phyloP scores from a whole-genome alignment of 2,888 invertebrate species.

The Cordilura impudica region DNA sequence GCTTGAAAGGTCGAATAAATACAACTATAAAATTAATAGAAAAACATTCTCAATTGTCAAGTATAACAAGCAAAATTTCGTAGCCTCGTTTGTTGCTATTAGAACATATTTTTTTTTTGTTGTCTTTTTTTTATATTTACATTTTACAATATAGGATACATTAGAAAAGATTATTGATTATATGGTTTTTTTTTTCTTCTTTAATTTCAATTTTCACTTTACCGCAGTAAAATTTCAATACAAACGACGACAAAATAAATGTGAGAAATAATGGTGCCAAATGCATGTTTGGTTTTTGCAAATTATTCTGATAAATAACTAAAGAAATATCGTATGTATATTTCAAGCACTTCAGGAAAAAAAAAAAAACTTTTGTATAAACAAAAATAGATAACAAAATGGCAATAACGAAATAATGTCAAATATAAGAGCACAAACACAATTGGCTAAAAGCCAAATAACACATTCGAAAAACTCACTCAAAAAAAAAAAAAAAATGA shows the following conservation, averaged over 20 bases:
- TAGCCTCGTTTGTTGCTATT: constrained; percentile 30
- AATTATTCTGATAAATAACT: constrained; percentile 2
- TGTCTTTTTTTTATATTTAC: constrained; percentile 3
- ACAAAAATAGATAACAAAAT: constrained; percentile 52
- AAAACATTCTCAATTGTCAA: constrained; percentile 30
- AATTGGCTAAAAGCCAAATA: constrained; percentile 57
- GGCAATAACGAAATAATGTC: constrained; percentile 59
- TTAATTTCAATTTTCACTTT: not conserved
- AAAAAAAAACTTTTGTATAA: constrained; percentile 17
- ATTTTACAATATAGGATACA: too few species aligned
- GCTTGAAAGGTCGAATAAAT: not conserved
- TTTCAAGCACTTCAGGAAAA: constrained; percentile 53
- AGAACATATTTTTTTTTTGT: not conserved
- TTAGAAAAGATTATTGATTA: constrained; percentile 56
- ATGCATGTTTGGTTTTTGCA: constrained; percentile 32
- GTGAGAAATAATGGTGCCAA: constrained; percentile 52
- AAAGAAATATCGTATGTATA: constrained; percentile 9
- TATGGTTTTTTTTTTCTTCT: not conserved
- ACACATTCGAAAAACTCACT: not conserved
- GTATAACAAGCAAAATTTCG: not conserved
- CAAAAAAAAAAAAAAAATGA: not conserved
- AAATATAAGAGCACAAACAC: constrained; percentile 59
- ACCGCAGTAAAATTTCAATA: constrained; percentile 36
- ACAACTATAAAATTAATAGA: constrained; percentile 12
- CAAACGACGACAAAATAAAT: not conserved